Base-by-base conservation (phyloP, 2,888 invertebrate species). In the Chrysodeixis includens region DNA sequence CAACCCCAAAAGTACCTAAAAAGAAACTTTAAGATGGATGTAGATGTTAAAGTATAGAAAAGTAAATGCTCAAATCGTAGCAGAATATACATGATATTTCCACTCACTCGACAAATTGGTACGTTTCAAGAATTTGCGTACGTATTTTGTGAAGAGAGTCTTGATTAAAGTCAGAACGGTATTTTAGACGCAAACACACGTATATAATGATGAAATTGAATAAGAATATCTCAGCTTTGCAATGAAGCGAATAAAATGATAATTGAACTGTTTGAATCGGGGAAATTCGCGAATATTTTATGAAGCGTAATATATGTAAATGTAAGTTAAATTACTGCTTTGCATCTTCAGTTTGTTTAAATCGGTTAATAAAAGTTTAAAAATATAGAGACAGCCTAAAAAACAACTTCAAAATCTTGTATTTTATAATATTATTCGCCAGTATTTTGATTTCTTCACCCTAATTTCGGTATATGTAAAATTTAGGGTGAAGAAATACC, bases 231-330 rank as follows among this genome's bases (percentile, higher is more conserved):
- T 40, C 49, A 32, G 22, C 44, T 62, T 59, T 30, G 18, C 59
- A 66, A 66, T 52, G 65, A 61, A 57, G 40, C 51, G 40, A 68
- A 71, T 62, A 20, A 74, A 67, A 74, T 60, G 30, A 58, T 74
- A 77, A 82, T 81, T 75, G 71, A 58, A 59, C 65, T 66, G 65
- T 52, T 71, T 70, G 61, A 78, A 82, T 7, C 18, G 10, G 4
- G 20, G 18, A 8, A 10, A 10, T n/a, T 40, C 12, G 12, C 14
- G 14, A 4, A 12, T 35, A 35, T 32, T 32, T 32, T 32, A 32
- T 1, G 32, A 9, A 32, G 6, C 14, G 2, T 1, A n/a, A 40
- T n/a, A 12, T n/a, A 40, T n/a, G 5, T n/a, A 40, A 40, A n/a
- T 12, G 6, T 14, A 2, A 40, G n/a, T n/a, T n/a, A 40, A n/a